Percentiles rank a stretch among this genome's conserved stretches.
Evolutionary conservation across 2,888 invertebrate species (phyloP).

Genomic region (Leptinotarsa juncta): DNA sequence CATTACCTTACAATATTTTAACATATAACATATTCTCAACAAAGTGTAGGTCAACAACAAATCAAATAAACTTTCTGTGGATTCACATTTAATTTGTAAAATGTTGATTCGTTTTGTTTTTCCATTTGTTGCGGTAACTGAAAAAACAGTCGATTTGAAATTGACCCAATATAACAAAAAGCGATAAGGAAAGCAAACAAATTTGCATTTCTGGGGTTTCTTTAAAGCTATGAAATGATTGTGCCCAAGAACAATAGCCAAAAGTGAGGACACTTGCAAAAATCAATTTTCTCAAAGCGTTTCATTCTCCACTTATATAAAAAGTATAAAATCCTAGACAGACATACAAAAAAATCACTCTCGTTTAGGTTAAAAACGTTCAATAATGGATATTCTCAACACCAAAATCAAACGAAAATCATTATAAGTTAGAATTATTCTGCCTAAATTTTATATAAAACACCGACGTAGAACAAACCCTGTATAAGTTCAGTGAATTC

Average conservation of each 20-base stretch:
- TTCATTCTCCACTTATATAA: slow-evolving; percentile 45
- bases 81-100: neutral
- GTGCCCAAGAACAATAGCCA: slow-evolving; percentile 23
- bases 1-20: slow-evolving; percentile 20
- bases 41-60: slow-evolving; percentile 29
- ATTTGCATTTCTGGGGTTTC: slow-evolving; percentile 48
- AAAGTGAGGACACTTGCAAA: slow-evolving; percentile 22
- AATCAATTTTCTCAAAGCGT: slow-evolving; percentile 38
- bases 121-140: neutral
- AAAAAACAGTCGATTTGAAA: neutral
- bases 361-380: slow-evolving; percentile 18
- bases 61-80: slow-evolving; percentile 12
- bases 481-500: slow-evolving; percentile 34
- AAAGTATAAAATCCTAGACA: slow-evolving; percentile 49
- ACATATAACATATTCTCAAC: slow-evolving; percentile 38
- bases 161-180: slow-evolving; percentile 39
- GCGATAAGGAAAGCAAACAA: slow-evolving; percentile 37
- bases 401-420: slow-evolving; percentile 43
- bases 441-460: slow-evolving; percentile 33
- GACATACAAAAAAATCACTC: slow-evolving; percentile 37
- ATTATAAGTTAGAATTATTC: slow-evolving; percentile 24
- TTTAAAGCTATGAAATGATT: slow-evolving; percentile 39
- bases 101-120: neutral
- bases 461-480: slow-evolving; percentile 40
- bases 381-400: slow-evolving; percentile 36